phyloP scores from a whole-genome alignment of 2,797 vertebrate genomes.

The Macropus fuliginosus region DNA sequence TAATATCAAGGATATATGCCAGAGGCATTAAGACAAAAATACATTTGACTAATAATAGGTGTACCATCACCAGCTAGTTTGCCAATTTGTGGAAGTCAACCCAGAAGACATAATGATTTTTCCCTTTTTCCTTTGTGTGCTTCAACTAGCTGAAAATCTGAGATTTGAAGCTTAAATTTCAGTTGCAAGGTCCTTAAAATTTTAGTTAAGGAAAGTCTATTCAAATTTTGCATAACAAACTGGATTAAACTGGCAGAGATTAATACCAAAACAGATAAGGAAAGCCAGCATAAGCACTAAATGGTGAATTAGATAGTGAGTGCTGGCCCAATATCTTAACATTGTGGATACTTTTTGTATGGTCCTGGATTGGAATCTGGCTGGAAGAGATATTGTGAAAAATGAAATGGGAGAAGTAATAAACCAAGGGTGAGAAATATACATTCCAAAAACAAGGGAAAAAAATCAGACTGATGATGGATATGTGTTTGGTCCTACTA shows the following conservation, averaged over 20 bases:
- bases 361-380: conserved; percentile 43
- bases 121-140: conserved; percentile 25
- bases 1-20: neutral
- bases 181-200: neutral
- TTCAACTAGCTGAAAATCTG: conserved; percentile 35
- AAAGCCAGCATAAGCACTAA: conserved; percentile 19
- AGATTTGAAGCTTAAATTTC: conserved; percentile 36
- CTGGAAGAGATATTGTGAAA: conserved; percentile 56
- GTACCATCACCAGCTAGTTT: conserved; percentile 32
- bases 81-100: conserved; percentile 22
- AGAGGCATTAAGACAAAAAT: conserved; percentile 60
- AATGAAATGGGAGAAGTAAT: conserved; percentile 54
- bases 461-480: conserved; percentile 41
- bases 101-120: neutral
- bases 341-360: neutral
- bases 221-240: conserved; percentile 29
- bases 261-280: conserved; percentile 57
- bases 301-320: conserved; percentile 47
- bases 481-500: neutral
- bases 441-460: conserved; percentile 41
- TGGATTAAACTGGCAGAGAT: conserved; percentile 43
- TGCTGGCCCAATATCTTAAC: conserved; percentile 53
- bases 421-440: conserved; percentile 45
- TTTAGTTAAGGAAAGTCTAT: conserved; percentile 71
- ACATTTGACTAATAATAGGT: conserved; percentile 21